Percentiles rank a stretch among this genome's conserved stretches.
Conservation (phyloP, 2,797 vertebrate species). For the Gorsachius magnificus region DNA sequence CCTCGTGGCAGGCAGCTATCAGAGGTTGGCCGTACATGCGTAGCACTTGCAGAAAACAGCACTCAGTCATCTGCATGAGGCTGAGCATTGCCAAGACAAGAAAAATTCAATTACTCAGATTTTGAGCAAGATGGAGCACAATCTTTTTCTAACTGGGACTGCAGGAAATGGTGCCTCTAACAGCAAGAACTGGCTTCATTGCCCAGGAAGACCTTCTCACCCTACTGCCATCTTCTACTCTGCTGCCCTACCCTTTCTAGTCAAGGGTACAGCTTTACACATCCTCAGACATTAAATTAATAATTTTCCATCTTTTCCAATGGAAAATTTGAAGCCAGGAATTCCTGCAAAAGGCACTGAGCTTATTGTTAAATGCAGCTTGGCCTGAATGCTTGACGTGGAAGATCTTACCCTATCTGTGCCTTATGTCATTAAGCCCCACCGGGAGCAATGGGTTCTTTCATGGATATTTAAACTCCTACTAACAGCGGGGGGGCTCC, state of each 20-base stretch:
- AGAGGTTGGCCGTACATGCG: not conserved
- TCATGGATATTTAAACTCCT: not conserved
- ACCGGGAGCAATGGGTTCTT: not conserved
- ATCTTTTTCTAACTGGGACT: not conserved
- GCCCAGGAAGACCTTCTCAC: not conserved
- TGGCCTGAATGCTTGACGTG: not conserved
- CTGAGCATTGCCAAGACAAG: not conserved
- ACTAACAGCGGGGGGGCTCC: not conserved
- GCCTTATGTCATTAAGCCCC: not conserved
- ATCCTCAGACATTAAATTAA: not conserved
- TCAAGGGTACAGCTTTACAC: not conserved
- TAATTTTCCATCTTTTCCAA: not conserved
- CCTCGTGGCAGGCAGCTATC: not conserved
- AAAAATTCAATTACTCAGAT: not conserved
- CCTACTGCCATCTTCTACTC: not conserved
- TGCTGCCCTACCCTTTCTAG: not conserved
- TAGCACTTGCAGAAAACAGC: not conserved
- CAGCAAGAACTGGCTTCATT: not conserved
- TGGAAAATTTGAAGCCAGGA: not conserved
- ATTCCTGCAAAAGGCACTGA: not conserved
- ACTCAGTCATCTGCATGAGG: not conserved
- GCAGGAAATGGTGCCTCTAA: not conserved
- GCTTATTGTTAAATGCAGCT: not conserved
- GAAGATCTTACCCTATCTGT: not conserved
- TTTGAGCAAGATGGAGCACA: not conserved